These are phyloP conservation scores for Folsomia candida DNA, from an alignment of 2,888 invertebrate genomes.

Conservation along the genomic window DNA sequence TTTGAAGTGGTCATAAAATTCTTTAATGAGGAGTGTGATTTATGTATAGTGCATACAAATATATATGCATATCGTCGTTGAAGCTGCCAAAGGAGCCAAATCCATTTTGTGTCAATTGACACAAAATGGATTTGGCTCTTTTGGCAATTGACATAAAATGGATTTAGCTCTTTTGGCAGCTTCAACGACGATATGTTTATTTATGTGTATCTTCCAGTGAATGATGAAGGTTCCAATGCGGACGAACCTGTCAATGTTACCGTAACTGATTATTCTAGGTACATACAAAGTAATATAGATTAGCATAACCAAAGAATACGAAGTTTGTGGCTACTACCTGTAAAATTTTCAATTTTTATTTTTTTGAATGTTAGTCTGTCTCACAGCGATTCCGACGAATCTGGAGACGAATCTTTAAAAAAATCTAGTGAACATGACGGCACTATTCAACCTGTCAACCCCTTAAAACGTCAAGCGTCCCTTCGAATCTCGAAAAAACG, in stretches of 20 bases:
- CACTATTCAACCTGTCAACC: slow-evolving; percentile 8
- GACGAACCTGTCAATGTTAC: slow-evolving; percentile 84
- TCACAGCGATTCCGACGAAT: slow-evolving; percentile 47
- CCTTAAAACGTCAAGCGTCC: slow-evolving; percentile 32
- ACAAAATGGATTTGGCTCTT: too few relatives aligned
- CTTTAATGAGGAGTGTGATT: too few relatives aligned
- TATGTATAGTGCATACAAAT: too few relatives aligned
- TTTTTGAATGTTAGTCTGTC: slow-evolving; percentile 33
- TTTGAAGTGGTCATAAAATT: too few relatives aligned
- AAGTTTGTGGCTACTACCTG: too few relatives aligned
- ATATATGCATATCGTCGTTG: too few relatives aligned
- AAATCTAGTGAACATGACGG: slow-evolving; percentile 27
- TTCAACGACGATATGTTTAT: too few relatives aligned
- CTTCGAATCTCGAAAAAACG: slow-evolving; percentile 3
- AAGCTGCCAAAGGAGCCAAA: too few relatives aligned
- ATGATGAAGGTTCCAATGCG: slow-evolving; percentile 80
- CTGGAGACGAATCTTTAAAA: slow-evolving; percentile 23
- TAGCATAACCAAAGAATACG: neutral
- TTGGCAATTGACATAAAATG: too few relatives aligned
- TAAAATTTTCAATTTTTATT: neutral
- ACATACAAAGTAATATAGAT: slow-evolving; percentile 33
- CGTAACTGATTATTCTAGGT: slow-evolving; percentile 86
- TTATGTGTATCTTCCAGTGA: too few relatives aligned
- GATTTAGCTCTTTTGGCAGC: too few relatives aligned
- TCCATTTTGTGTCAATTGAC: too few relatives aligned